Evolutionary conservation across 92 coral and sea anemone species (phyloP), one percentile per base, ranked within the genome.

Genomic region (Meandrina meandrites): DNA sequence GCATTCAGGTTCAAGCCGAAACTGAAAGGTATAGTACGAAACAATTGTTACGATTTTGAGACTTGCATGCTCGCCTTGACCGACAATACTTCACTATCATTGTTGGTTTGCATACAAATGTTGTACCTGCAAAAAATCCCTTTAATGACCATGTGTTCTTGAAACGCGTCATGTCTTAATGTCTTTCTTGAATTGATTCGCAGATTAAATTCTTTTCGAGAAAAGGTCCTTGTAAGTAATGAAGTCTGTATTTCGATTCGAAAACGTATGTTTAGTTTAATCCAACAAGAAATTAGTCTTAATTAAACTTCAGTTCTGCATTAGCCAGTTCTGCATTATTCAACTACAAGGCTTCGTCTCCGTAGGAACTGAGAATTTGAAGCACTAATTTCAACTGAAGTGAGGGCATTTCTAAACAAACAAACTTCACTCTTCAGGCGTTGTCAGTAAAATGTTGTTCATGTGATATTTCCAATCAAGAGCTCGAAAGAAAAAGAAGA

Each of bases 1-100:
- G 82, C 78, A 19, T 86, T 86, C 71, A 86, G 68, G 84, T 86
- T 86, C n/a, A 68, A 70, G 84, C 72, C 79, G 85, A 86, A 86
- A 80, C 79, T 28, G 84, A 86, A 86, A 86, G 89, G 89, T 86
- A 66, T 1, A 80, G 84, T 56, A 40, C 32, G 30, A 62, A 7
- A 45, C 53, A 75, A 21, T 75, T 78, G 40, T 28, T 12, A 78
- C 48, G 16, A 17, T 40, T 73, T 28, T 73, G 10, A 47, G 45
- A 72, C 31, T 24, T 21, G n/a, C n/a, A n/a, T n/a, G 18, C 45
- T 48, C 27, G 16, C n/a, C 71, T 36, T 60, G 69, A 30, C 3
- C 35, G 34, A 9, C 35, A 27, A 66, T 27, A 11, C 14, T 27
- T 66, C 0, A 27, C 34, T 10, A 12, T 27, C 1, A 0, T 66